phyloP scores from a whole-genome alignment of 2,888 invertebrate genomes.

The Coleophora flavipennella region DNA sequence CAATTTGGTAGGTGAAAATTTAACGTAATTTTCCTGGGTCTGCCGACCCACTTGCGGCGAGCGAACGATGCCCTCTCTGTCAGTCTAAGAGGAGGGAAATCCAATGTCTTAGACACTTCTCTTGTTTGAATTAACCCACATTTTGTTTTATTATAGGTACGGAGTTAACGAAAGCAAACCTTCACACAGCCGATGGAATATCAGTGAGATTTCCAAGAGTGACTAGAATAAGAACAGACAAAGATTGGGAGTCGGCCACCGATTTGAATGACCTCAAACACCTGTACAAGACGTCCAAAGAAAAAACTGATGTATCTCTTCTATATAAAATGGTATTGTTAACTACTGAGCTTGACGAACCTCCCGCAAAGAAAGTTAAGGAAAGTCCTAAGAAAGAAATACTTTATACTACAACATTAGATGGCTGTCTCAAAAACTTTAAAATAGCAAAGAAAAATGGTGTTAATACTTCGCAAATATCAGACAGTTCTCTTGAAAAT shows the following conservation, averaged over 20 bases:
- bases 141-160: conserved; percentile 64
- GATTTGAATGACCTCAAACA: conserved; percentile 80
- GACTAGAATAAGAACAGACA: conserved; percentile 86
- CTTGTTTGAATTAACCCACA: no score
- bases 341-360: conserved; percentile 27
- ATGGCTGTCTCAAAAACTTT: conserved; percentile 15
- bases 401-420: conserved; percentile 14
- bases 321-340: conserved; percentile 59
- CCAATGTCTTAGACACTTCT: no score
- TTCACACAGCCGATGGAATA: conserved; percentile 94
- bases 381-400: conserved; percentile 25
- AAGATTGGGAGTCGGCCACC: conserved; percentile 88
- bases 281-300: conserved; percentile 79
- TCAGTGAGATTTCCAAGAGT: conserved; percentile 95
- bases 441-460: conserved; percentile 3
- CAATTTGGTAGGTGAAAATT: no score
- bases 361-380: conserved; percentile 39
- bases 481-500: neutral
- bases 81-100: no score
- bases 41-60: no score
- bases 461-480: conserved; percentile 4
- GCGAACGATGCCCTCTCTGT: no score
- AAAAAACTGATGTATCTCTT: conserved; percentile 72
- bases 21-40: no score
- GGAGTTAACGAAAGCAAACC: conserved; percentile 83